Evolutionary conservation across 2,797 vertebrate species (phyloP).

Genomic region (Trachurus trachurus): DNA sequence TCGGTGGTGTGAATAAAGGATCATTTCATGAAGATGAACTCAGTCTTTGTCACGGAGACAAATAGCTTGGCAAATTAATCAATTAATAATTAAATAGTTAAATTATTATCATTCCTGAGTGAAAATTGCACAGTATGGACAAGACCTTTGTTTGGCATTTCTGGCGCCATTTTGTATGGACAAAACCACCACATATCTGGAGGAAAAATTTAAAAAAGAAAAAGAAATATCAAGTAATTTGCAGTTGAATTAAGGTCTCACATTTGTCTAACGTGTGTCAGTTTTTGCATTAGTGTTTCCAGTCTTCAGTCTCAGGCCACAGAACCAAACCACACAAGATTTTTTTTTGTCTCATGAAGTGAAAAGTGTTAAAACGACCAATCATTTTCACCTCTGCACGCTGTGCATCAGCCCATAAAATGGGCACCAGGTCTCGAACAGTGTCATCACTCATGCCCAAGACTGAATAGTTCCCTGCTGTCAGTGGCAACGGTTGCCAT

Average conservation of each 20-base stretch:
- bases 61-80: not conserved
- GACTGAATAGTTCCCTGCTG: constrained; percentile 58
- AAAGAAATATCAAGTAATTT: not conserved
- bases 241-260: not conserved
- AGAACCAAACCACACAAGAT: not conserved
- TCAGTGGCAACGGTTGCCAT: constrained; percentile 71
- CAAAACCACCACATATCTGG: not conserved
- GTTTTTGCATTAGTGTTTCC: not conserved
- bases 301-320: not conserved
- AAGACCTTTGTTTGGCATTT: not conserved
- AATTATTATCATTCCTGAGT: not conserved
- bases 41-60: constrained; percentile 16
- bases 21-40: not conserved
- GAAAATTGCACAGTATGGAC: not conserved
- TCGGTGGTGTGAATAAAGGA: not conserved
- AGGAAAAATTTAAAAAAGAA: not conserved
- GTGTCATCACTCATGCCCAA: constrained; percentile 58
- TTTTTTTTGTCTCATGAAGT: constrained; percentile 19
- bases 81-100: not conserved
- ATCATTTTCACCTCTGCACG: constrained; percentile 31
- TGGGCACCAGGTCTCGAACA: constrained; percentile 28
- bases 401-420: constrained; percentile 40
- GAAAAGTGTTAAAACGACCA: not conserved
- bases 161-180: constrained; percentile 8
- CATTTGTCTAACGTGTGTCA: not conserved